Evolutionary conservation across 2,797 vertebrate genomes (phyloP), one percentile per base, ranked within the genome.

Genomic region (Typhlichthys eigenmanni): DNA sequence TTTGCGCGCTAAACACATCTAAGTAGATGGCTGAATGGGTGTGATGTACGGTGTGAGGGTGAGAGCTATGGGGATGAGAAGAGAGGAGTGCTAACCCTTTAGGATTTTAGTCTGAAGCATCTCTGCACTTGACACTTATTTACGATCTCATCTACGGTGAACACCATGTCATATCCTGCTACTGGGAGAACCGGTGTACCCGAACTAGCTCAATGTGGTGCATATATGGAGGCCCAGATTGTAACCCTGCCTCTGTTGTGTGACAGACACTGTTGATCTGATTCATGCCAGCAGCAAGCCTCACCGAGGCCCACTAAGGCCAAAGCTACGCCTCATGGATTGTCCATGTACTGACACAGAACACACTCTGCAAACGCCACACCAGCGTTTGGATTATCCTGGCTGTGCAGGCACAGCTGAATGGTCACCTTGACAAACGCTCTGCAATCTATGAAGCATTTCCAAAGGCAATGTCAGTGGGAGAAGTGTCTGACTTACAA

Each of bases 261-360:
- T 66, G 82, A 82, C 82, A 43, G 79, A 78, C 62, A 68, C 60
- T 66, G 80, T 79, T 74, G 64, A 67, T 52, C 71, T 72, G 77
- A 76, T 55, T 85, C 69, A 75, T 12, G 58, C 58, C 43, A 55
- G 60, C 57, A 60, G 64, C 64, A 79, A 3, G 51, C 74, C 66
- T 71, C 4, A 55, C 55, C 47, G 24, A 24, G 24, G 24, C 3
- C 24, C 0, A 24, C 24, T 1, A 49, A 77, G 60, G 82, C 69
- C 69, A 59, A 24, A 57, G 56, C 65, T 55, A 55, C 57, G 68
- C 58, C 55, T 71, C 71, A 83, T 79, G n/a, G 80, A 84, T 88
- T 89, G 82, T 81, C 78, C 11, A 75, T 62, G 81, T 69, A 49
- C 47, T 47, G 47, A 59, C 69, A 80, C 55, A 68, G 10, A 78